A percentile compares a stretch with the other conserved stretches of the same genome.
Evolutionary conservation across 2,797 vertebrate species (phyloP).

Genomic region (Gymnopithys bicolor): DNA sequence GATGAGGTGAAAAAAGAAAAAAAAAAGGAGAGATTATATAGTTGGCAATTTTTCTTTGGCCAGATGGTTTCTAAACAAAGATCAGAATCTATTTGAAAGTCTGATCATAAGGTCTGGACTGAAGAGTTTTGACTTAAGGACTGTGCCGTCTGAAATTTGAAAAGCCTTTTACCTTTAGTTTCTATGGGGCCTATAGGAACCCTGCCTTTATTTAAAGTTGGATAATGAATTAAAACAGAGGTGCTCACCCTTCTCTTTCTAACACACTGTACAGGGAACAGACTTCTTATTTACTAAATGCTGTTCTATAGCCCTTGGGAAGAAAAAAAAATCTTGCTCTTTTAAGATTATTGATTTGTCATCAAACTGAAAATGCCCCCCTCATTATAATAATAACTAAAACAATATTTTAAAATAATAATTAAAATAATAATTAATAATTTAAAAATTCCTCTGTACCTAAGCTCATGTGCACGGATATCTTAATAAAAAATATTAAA

Average conservation of each 20-base stretch:
- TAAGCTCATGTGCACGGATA: background rate
- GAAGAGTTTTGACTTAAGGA: slow-evolving; percentile 15
- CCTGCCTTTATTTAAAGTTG: background rate
- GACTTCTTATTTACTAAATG: background rate
- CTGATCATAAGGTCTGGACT: background rate
- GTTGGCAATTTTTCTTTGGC: slow-evolving; percentile 54
- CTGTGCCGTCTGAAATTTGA: background rate
- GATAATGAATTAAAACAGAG: background rate
- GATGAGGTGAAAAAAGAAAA: background rate
- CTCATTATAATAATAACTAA: background rate
- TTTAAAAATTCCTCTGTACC: background rate
- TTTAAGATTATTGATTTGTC: background rate
- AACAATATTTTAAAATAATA: too few species aligned
- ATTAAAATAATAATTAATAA: background rate
- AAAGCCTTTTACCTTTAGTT: slow-evolving; percentile 10
- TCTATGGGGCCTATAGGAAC: background rate
- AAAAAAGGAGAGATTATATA: slow-evolving; percentile 15
- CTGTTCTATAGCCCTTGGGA: background rate
- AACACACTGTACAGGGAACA: background rate
- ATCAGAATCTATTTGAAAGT: slow-evolving; percentile 38
- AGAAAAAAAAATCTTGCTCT: background rate
- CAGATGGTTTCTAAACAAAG: slow-evolving; percentile 67
- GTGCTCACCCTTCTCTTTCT: background rate
- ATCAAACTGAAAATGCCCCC: background rate
- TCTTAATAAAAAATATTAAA: background rate